Percentiles rank a stretch among this genome's conserved stretches.
Evolutionary conservation across 2,797 vertebrate species (phyloP).

Genomic region (Acrocephalus scirpaceus): DNA sequence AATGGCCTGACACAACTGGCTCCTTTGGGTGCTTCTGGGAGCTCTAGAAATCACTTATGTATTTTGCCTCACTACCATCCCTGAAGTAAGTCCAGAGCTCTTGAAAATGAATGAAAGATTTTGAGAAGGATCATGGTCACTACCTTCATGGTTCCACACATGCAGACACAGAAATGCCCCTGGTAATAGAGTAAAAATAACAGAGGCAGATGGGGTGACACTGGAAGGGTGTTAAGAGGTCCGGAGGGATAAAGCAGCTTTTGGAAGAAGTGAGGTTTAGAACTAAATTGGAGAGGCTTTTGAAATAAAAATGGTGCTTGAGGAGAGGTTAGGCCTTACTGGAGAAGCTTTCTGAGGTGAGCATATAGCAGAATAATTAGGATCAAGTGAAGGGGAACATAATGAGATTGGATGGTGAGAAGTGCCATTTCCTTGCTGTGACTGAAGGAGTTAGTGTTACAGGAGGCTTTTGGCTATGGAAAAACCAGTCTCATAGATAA

Average conservation of each 20-base stretch:
- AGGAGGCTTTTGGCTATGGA: not conserved
- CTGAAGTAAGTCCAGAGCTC: not conserved
- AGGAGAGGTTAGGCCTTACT: slow-evolving; percentile 5
- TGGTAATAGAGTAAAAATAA: not conserved
- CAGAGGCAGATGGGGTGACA: not conserved
- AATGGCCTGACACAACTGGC: not conserved
- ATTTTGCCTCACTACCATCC: not conserved
- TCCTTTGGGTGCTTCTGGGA: not conserved
- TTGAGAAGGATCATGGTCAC: not conserved
- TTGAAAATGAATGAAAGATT: not conserved
- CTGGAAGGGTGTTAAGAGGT: not conserved
- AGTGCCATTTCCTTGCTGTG: not conserved
- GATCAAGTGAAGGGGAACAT: slow-evolving; percentile 41
- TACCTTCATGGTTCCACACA: not conserved
- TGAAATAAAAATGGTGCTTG: not conserved
- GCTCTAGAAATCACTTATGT: not conserved
- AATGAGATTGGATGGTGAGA: slow-evolving; percentile 20
- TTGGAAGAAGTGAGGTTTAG: not conserved
- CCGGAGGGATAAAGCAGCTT: not conserved
- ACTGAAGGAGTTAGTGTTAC: not conserved
- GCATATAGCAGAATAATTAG: slow-evolving; percentile 33
- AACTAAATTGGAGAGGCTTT: slow-evolving; percentile 19
- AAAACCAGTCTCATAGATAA: not conserved
- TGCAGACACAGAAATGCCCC: not conserved
- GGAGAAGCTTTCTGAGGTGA: slow-evolving; percentile 16